Evolutionary conservation across 2,888 invertebrate species (phyloP), one percentile per base, ranked within the genome.

Genomic region (Odontocerum albicorne): DNA sequence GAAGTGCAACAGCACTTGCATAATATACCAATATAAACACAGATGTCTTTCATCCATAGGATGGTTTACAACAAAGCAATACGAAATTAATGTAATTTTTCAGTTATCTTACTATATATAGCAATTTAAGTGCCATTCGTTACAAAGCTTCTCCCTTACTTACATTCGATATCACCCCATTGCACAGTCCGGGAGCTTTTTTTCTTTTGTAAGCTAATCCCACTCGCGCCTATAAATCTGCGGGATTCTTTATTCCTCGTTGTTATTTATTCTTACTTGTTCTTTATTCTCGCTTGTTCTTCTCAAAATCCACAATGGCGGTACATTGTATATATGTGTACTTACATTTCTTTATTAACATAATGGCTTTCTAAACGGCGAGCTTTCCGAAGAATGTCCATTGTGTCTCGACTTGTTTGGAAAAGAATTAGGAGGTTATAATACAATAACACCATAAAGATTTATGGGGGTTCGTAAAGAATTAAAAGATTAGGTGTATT

Each of bases 171-270:
- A 27, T 27, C 27, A 27, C 27, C 10, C n/a, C 6, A 35, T 12
- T 6, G 7, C 19, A 13, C 10, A 19, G 35, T 36, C 33, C 13
- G n/a, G 8, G 43, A 44, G 42, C 44, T 45, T 52, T 52, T 52
- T 27, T 35, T 36, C 47, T 47, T 50, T 27, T 46, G 31, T 35
- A 19, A 21, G 19, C 36, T 57, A 57, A 52, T 57, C 57, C 49
- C 20, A 49, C 57, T 47, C 36, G 36, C 36, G 19, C 47, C 27
- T 27, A 47, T 47, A 47, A 47, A 47, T 47, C 47, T 47, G 36
- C 36, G 22, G 35, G 47, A 47, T 15, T 35, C 47, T 35, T 21
- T 21, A 16, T 12, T 10, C 21, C 22, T 4, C 10, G 15, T 22
- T 36, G 47, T 36, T 47, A 21, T 8, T 15, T 35, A 7, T 7